These are phyloP conservation scores for Aleiodes testaceus DNA, from an alignment of 2,888 invertebrate genomes.

Conservation along the genomic window DNA sequence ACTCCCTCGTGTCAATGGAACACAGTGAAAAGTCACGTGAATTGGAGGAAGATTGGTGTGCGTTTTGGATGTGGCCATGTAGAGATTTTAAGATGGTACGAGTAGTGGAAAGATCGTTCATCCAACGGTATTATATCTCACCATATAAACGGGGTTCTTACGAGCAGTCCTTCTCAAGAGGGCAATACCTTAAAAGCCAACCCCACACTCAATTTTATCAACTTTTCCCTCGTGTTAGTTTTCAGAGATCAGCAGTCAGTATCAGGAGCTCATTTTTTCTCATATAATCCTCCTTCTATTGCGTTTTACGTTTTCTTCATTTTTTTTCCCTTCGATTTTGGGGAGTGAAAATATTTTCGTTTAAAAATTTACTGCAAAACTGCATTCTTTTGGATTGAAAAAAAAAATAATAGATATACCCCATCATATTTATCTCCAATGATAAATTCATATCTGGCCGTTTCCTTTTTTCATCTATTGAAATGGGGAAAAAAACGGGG, in stretches of 20 bases:
- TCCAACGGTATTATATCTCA: constrained; percentile 47
- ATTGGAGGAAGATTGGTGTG: constrained; percentile 35
- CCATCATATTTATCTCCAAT: neutral
- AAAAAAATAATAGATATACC: neutral
- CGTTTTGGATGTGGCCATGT: constrained; percentile 29
- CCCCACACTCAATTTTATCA: neutral
- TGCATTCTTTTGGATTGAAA: neutral
- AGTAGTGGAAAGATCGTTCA: constrained; percentile 44
- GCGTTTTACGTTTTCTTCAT: constrained; percentile 56
- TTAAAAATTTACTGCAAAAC: no score
- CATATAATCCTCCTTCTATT: constrained; percentile 66
- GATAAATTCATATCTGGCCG: constrained; percentile 2
- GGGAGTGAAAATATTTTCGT: no score
- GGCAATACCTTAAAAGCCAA: constrained; percentile 68
- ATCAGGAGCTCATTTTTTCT: constrained; percentile 56
- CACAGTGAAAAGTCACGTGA: constrained; percentile 9
- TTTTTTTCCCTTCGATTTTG: no score
- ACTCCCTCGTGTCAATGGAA: constrained; percentile 24
- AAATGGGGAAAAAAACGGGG: neutral
- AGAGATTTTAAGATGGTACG: constrained; percentile 33
- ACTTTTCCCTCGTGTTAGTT: neutral
- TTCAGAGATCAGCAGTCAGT: constrained; percentile 52
- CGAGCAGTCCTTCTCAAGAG: constrained; percentile 48
- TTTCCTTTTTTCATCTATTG: constrained; percentile 37
- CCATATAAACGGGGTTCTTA: constrained; percentile 24